phyloP scores from a whole-genome alignment of 2,113 vertebrate species.

The Crypturellus undulatus region DNA sequence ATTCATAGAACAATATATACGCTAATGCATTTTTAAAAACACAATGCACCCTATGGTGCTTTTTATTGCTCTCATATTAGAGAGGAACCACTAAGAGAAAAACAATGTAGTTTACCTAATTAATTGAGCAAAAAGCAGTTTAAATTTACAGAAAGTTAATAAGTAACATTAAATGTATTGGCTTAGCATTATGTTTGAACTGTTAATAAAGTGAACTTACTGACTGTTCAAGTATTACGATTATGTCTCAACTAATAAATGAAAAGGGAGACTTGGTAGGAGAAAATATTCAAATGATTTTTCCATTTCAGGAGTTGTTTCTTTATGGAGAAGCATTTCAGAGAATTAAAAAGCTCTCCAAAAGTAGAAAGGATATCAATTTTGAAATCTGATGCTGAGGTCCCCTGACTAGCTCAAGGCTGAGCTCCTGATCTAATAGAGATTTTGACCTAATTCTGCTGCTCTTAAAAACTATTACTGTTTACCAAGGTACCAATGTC shows the following conservation, averaged over 20 bases:
- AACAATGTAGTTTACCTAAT: slow-evolving; percentile 56
- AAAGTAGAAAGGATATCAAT: background rate
- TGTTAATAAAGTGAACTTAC: slow-evolving; percentile 60
- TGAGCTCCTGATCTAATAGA: background rate
- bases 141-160: slow-evolving; percentile 66
- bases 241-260: slow-evolving; percentile 31
- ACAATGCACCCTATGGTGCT: background rate
- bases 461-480: background rate
- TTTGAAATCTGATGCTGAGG: background rate
- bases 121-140: slow-evolving; percentile 60
- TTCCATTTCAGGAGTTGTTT: background rate
- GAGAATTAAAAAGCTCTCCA: background rate
- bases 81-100: slow-evolving; percentile 32
- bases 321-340: background rate
- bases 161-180: slow-evolving; percentile 60
- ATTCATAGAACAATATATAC: slow-evolving; percentile 30
- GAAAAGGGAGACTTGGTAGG: background rate
- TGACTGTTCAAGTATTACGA: slow-evolving; percentile 39
- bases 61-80: slow-evolving; percentile 41
- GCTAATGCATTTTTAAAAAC: background rate
- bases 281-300: background rate
- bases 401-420: background rate
- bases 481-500: background rate
- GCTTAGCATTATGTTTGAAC: slow-evolving; percentile 56
- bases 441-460: slow-evolving; percentile 9